Evolutionary conservation across 2,113 vertebrate species (phyloP).

Genomic region (Cavia aperea): DNA sequence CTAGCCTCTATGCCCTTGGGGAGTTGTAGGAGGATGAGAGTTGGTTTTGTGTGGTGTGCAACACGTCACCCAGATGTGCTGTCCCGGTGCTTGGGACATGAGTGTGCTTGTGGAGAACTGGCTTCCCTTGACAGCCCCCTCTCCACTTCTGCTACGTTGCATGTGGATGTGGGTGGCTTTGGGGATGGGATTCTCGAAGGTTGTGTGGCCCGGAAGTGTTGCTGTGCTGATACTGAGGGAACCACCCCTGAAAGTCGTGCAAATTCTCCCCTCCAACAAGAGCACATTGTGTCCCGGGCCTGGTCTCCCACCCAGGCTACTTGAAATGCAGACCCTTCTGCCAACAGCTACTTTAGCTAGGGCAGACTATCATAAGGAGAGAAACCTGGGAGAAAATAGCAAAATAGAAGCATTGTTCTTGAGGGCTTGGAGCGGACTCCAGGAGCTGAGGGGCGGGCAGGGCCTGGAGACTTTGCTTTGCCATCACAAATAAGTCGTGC

Average conservation of each 20-base stretch:
- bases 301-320: conserved; percentile 62
- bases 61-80: fast-evolving
- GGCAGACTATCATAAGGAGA: conserved; percentile 70
- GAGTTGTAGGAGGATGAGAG: background rate
- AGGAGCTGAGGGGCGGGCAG: conserved; percentile 25
- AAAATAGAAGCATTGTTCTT: conserved; percentile 75
- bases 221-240: background rate
- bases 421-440: conserved; percentile 59
- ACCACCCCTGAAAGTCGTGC: conserved; percentile 15
- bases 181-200: background rate
- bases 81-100: background rate
- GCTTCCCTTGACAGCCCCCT: background rate
- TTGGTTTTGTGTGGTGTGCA: background rate
- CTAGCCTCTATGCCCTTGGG: background rate
- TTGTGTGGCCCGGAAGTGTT: conserved; percentile 32
- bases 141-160: background rate
- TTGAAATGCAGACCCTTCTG: conserved; percentile 74
- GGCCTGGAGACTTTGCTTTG: conserved; percentile 36
- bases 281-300: conserved; percentile 69
- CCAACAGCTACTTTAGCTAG: conserved; percentile 75
- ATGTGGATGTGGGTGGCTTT: background rate
- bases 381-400: conserved; percentile 65
- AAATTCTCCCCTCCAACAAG: conserved; percentile 68
- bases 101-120: background rate
- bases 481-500: conserved; percentile 52